These are phyloP conservation scores for Caenorhabditis virilis DNA, from an alignment of 2,888 invertebrate genomes.

Conservation along the genomic window DNA sequence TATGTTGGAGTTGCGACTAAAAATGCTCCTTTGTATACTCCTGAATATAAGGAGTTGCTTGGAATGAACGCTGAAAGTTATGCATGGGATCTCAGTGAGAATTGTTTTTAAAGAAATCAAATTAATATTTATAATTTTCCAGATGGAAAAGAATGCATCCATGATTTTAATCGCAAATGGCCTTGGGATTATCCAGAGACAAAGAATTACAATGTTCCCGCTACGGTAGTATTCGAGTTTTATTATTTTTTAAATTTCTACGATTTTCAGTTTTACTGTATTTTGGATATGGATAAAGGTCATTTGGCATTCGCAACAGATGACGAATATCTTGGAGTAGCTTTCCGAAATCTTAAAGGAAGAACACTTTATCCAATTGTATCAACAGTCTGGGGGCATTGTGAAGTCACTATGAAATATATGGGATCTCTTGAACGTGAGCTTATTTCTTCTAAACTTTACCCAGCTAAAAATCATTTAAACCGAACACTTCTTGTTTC, in stretches of 20 bases:
- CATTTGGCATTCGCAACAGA: conserved; percentile 97
- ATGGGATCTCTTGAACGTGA: conserved; percentile 95
- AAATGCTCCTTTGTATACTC: conserved; percentile 83
- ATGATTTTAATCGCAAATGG: conserved; percentile 76
- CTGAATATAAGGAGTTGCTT: conserved; percentile 91
- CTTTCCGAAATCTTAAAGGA: conserved; percentile 93
- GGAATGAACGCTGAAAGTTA: conserved; percentile 96
- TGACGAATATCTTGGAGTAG: conserved; percentile 86
- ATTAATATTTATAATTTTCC: conserved; percentile 3
- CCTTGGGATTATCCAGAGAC: conserved; percentile 60
- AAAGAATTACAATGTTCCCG: conserved; percentile 44
- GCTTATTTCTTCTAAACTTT: conserved; percentile 32
- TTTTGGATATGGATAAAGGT: conserved; percentile 97
- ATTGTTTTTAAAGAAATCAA: background rate
- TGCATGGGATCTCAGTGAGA: conserved; percentile 90
- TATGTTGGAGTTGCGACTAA: conserved; percentile 95
- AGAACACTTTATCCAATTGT: conserved; percentile 93
- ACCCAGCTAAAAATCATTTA: background rate
- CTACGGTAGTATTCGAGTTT: conserved; percentile 35
- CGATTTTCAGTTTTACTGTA: conserved; percentile 75
- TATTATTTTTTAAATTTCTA: background rate
- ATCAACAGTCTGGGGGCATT: conserved; percentile 99
- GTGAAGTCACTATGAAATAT: conserved; percentile 98
- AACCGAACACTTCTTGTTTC: background rate
- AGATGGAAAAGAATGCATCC: conserved; percentile 84